Conservation (phyloP, 2,113 vertebrate species). For the Xiphophorus hellerii region DNA sequence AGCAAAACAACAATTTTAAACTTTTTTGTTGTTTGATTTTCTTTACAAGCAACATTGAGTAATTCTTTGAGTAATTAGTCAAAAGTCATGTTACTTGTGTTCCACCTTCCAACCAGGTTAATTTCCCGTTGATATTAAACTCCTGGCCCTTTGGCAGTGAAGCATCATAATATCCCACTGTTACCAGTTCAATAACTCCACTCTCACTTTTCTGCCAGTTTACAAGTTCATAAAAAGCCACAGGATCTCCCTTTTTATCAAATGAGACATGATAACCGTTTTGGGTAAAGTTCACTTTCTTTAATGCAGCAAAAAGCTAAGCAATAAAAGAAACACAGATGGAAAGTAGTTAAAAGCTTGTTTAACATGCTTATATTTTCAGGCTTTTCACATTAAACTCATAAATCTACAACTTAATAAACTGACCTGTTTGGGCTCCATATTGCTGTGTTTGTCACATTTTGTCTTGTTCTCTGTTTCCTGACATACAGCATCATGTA, state of each 20-base stretch:
- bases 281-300: conserved; percentile 58
- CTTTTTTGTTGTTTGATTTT: background rate
- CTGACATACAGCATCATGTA: conserved; percentile 63
- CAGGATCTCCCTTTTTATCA: background rate
- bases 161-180: conserved; percentile 71
- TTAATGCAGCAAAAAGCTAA: conserved; percentile 67
- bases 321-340: background rate
- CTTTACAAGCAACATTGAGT: background rate
- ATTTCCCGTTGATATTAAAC: background rate
- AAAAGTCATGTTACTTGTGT: background rate
- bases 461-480: conserved; percentile 22
- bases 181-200: conserved; percentile 56
- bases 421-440: conserved; percentile 64
- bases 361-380: background rate
- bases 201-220: conserved; percentile 70
- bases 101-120: background rate
- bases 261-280: conserved; percentile 41
- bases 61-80: too few relatives aligned
- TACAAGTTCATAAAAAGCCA: conserved; percentile 7
- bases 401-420: background rate
- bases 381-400: background rate
- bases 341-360: background rate
- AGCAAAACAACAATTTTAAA: background rate
- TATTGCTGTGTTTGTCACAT: conserved; percentile 47
- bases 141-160: conserved; percentile 58